Percentiles rank a stretch among this genome's conserved stretches.
These are phyloP conservation scores for Sylvia atricapilla DNA, from an alignment of 2,113 vertebrate genomes.

Conservation along the genomic window DNA sequence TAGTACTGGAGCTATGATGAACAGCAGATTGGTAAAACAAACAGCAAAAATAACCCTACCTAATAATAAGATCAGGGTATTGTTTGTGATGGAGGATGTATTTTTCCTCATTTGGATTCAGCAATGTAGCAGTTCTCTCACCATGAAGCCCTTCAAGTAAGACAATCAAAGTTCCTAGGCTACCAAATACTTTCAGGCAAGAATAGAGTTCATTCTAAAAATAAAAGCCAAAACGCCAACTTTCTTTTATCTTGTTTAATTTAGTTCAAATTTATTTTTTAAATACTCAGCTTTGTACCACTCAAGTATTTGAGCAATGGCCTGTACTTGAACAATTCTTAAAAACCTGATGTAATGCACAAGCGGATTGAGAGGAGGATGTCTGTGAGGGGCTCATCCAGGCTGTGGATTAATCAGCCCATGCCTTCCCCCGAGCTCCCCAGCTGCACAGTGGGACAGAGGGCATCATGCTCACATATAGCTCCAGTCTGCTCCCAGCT, in stretches of 20 bases:
- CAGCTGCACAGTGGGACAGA: conserved; percentile 6
- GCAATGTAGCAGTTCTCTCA: neutral
- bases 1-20: neutral
- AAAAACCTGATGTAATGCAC: neutral
- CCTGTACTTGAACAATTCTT: neutral
- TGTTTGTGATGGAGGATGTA: neutral
- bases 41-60: neutral
- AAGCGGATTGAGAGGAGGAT: neutral
- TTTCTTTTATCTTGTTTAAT: neutral
- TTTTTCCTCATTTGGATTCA: neutral
- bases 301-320: accelerated
- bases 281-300: neutral
- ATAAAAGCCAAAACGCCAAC: neutral
- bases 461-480: neutral
- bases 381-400: neutral
- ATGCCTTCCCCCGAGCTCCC: neutral
- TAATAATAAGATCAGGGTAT: neutral
- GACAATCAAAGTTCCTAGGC: neutral
- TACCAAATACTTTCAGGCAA: neutral
- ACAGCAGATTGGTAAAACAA: neutral
- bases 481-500: neutral
- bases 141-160: neutral
- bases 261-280: neutral
- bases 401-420: neutral
- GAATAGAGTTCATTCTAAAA: neutral